Conservation (phyloP, 1,140 invertebrate genomes). For the Lamellibrachia luymesi region DNA sequence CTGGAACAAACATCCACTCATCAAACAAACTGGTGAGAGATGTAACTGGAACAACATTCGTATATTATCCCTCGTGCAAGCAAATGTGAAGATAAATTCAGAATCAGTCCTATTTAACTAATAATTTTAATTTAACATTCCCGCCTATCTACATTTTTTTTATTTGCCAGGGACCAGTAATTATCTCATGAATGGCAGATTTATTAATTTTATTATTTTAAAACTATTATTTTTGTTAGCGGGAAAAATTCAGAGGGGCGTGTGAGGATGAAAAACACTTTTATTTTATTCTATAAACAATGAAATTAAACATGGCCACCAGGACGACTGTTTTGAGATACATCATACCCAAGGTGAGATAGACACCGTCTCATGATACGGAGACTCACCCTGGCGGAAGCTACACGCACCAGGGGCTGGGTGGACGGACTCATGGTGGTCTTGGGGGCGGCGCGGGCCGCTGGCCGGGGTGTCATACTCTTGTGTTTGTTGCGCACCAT, state of each 20-base stretch:
- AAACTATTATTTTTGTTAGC: too few species aligned
- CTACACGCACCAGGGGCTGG: neutral
- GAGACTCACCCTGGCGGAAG: neutral
- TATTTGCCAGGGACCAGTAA: too few species aligned
- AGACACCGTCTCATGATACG: neutral
- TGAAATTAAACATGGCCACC: neutral
- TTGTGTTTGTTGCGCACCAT: conserved; percentile 31
- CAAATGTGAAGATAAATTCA: too few species aligned
- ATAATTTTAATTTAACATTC: too few species aligned
- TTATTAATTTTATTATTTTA: too few species aligned
- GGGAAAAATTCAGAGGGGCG: neutral
- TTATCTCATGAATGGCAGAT: too few species aligned
- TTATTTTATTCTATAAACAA: neutral
- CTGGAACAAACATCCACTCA: neutral
- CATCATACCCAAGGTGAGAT: neutral
- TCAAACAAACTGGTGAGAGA: neutral
- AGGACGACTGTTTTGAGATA: neutral
- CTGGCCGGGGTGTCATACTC: neutral
- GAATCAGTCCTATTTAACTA: too few species aligned
- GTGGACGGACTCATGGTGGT: neutral
- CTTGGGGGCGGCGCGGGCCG: neutral
- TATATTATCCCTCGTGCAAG: too few species aligned
- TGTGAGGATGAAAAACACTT: neutral
- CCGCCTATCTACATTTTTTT: too few species aligned
- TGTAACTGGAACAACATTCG: too few species aligned